These are phyloP conservation scores for Clarias gariepinus DNA, from an alignment of 2,113 vertebrate genomes.

Conservation along the genomic window DNA sequence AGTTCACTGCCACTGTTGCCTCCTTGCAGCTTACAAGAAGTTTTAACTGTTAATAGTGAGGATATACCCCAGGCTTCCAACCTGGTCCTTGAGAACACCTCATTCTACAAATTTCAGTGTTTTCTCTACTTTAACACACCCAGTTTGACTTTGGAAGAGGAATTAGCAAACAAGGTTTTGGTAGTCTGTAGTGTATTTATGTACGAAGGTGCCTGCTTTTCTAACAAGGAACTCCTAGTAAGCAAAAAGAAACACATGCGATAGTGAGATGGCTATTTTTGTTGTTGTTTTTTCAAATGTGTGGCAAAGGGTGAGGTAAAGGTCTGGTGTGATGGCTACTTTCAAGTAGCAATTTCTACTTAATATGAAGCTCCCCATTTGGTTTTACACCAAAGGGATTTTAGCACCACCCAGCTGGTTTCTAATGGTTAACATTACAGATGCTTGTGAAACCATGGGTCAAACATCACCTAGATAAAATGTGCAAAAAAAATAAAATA, in stretches of 20 bases:
- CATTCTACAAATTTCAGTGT: background rate
- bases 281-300: background rate
- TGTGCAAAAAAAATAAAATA: background rate
- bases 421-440: background rate
- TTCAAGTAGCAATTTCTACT: background rate
- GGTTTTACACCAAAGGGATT: background rate
- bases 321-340: background rate
- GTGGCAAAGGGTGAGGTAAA: background rate
- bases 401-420: background rate
- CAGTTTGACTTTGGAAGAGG: background rate
- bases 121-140: background rate
- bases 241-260: background rate
- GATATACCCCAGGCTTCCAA: background rate
- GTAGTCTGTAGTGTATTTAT: background rate
- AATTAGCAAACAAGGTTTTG: background rate
- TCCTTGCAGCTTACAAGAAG: background rate
- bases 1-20: background rate
- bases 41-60: background rate
- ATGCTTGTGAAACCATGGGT: background rate
- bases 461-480: background rate
- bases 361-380: background rate
- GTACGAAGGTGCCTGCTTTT: background rate
- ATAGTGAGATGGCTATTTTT: background rate
- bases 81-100: background rate
- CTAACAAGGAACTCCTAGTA: background rate